Percentiles rank a stretch among this genome's conserved stretches.
phyloP scores from a whole-genome alignment of 92 coral and sea anemone genomes.

The Meandrina meandrites region DNA sequence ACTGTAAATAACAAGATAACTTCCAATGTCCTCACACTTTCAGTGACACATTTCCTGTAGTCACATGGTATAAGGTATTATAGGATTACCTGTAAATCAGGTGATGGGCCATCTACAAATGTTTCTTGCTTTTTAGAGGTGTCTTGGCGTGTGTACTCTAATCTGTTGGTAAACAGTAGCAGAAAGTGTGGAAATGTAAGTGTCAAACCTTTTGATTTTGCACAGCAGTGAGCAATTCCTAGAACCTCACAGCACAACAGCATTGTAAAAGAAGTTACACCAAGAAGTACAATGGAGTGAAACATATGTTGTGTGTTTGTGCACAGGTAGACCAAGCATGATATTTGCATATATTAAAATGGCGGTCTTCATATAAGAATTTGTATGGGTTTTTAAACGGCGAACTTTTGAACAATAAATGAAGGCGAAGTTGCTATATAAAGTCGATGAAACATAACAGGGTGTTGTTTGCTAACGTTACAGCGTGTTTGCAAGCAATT shows the following conservation, averaged over 20 bases:
- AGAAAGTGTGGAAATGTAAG: neutral
- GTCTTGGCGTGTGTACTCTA: conserved; percentile 80
- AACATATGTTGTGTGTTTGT: neutral
- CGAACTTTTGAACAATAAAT: too few relatives aligned
- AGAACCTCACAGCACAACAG: neutral
- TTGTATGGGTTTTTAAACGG: too few relatives aligned
- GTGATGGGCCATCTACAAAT: conserved; percentile 52
- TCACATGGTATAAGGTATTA: neutral
- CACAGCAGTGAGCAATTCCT: too few relatives aligned
- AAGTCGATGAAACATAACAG: too few relatives aligned
- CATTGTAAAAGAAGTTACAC: neutral
- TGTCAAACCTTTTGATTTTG: neutral
- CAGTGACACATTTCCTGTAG: neutral
- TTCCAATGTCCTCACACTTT: neutral
- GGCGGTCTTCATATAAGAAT: too few relatives aligned
- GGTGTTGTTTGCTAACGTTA: too few relatives aligned
- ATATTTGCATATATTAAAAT: too few relatives aligned
- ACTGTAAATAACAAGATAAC: too few relatives aligned
- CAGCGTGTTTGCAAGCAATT: too few relatives aligned
- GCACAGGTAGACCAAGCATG: too few relatives aligned
- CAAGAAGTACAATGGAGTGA: neutral
- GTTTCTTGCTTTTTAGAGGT: conserved; percentile 50
- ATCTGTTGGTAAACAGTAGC: conserved; percentile 14
- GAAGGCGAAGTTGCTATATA: too few relatives aligned
- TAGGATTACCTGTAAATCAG: conserved; percentile 62